These are phyloP conservation scores for Brachionus plicatilis DNA, from an alignment of 1,140 invertebrate species.

Conservation along the genomic window DNA sequence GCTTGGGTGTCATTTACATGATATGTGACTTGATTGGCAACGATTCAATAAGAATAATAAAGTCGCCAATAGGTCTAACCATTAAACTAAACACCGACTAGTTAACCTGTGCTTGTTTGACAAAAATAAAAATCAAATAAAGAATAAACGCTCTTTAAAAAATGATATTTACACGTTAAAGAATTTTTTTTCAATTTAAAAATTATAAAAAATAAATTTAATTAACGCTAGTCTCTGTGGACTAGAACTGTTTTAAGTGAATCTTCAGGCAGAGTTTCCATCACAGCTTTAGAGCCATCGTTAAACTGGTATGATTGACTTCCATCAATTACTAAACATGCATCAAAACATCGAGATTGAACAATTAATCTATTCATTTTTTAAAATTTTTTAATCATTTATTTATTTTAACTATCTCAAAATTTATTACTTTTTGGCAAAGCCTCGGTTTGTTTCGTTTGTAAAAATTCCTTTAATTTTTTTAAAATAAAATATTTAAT, in stretches of 20 bases:
- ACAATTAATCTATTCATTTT: slow-evolving; percentile 63
- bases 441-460: slow-evolving; percentile 55
- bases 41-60: neutral
- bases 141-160: neutral
- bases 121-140: neutral
- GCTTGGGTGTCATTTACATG: neutral
- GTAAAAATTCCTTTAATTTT: slow-evolving; percentile 50
- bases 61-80: neutral
- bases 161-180: neutral
- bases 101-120: neutral
- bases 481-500: slow-evolving; percentile 38
- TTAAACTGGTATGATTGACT: slow-evolving; percentile 88
- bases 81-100: neutral
- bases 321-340: slow-evolving; percentile 89
- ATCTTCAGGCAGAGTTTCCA: slow-evolving; percentile 79
- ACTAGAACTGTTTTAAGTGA: slow-evolving; percentile 70
- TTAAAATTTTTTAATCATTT: neutral
- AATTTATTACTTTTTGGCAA: slow-evolving; percentile 54
- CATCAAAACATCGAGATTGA: slow-evolving; percentile 84
- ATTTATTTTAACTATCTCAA: neutral
- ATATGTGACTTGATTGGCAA: slow-evolving; percentile 7
- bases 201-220: slow-evolving; percentile 6
- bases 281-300: slow-evolving; percentile 76
- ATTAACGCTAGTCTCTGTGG: slow-evolving; percentile 42
- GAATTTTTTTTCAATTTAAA: neutral